Conservation (phyloP, 2,797 vertebrate genomes). For the Sphenopsis melanotis region DNA sequence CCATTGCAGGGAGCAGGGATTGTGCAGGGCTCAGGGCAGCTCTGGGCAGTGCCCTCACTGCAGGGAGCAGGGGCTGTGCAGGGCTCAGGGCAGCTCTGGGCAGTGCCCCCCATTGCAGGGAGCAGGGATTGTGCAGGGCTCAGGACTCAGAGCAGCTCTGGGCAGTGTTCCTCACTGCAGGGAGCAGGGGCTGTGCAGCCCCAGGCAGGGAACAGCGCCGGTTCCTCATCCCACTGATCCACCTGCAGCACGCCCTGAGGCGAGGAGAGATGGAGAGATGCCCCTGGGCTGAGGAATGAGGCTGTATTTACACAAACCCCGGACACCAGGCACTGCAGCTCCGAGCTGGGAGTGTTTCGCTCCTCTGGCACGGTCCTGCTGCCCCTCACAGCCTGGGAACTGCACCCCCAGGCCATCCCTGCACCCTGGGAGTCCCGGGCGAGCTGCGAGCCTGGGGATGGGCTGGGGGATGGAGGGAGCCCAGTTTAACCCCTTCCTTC, state of each 20-base stretch:
- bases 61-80: not conserved
- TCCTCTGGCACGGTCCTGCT: not conserved
- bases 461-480: not conserved
- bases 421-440: accelerated
- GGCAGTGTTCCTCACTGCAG: not conserved
- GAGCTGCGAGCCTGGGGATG: not conserved
- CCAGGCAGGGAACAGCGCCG: accelerated
- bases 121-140: no score
- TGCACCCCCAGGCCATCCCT: accelerated
- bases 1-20: not conserved
- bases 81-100: not conserved
- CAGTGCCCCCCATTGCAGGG: not conserved
- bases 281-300: not conserved
- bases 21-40: no score
- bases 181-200: accelerated
- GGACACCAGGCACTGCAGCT: not conserved
- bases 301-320: accelerated
- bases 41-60: not conserved
- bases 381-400: not conserved
- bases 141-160: no score
- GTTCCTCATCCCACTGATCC: not conserved
- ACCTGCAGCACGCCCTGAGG: not conserved
- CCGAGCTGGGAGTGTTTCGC: not conserved
- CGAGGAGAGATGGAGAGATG: not conserved
- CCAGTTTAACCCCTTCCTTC: not conserved